Conservation (phyloP, 2,113 vertebrate genomes). For the Narcine bancroftii region DNA sequence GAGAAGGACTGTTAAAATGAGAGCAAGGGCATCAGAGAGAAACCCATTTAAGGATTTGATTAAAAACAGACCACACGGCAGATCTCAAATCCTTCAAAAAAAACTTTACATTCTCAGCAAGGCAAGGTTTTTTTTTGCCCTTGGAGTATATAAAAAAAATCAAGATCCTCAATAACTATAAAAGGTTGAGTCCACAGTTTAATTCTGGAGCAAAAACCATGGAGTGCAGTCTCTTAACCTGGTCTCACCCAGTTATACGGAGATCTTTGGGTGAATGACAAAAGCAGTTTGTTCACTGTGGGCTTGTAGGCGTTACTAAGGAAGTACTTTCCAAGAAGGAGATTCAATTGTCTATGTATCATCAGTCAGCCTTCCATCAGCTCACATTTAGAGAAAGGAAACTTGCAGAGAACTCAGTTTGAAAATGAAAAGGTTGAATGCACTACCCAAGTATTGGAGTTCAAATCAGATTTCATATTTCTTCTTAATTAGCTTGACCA, state of each 20-base stretch:
- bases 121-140: too few relatives aligned
- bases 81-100: too few relatives aligned
- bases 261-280: not conserved
- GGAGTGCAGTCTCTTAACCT: not conserved
- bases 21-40: too few relatives aligned
- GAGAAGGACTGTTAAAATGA: too few relatives aligned
- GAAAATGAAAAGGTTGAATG: slow-evolving; percentile 22
- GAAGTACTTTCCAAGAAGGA: not conserved
- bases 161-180: not conserved
- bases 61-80: too few relatives aligned
- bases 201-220: not conserved
- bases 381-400: not conserved
- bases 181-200: too few relatives aligned
- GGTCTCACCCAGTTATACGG: not conserved
- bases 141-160: too few relatives aligned
- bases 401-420: not conserved
- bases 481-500: slow-evolving; percentile 9
- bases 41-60: too few relatives aligned
- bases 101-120: not conserved
- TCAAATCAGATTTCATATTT: not conserved
- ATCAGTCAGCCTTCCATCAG: not conserved
- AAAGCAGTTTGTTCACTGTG: not conserved
- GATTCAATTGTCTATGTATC: not conserved
- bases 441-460: not conserved
- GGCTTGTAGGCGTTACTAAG: not conserved